These are phyloP conservation scores for Archivesica marissinica DNA, from an alignment of 1,140 invertebrate genomes.

Conservation along the genomic window DNA sequence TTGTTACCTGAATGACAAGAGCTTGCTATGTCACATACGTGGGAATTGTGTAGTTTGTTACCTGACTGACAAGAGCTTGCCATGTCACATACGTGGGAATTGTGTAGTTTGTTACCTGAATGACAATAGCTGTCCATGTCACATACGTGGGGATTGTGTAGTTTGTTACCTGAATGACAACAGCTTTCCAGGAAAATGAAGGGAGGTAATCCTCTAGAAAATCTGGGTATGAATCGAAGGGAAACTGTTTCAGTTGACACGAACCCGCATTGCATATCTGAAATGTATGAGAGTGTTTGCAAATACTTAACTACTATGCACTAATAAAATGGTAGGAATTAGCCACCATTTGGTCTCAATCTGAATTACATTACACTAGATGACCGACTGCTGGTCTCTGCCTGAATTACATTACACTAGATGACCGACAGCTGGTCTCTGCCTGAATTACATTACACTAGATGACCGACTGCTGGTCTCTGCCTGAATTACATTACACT, in stretches of 20 bases:
- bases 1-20: not conserved
- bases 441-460: too few relatives aligned
- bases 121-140: not conserved
- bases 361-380: too few relatives aligned
- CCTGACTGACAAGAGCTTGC: not conserved
- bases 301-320: too few relatives aligned
- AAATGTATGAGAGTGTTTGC: not conserved
- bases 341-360: too few relatives aligned
- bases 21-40: not conserved
- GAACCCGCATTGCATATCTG: not conserved
- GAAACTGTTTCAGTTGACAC: not conserved
- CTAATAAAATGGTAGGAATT: too few relatives aligned
- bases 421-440: too few relatives aligned
- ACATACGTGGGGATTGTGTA: not conserved
- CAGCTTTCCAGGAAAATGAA: not conserved
- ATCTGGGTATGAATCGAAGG: not conserved
- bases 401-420: too few relatives aligned
- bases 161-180: slow-evolving; percentile 3
- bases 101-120: not conserved
- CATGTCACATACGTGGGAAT: not conserved
- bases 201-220: not conserved
- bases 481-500: too few relatives aligned
- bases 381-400: too few relatives aligned
- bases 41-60: not conserved
- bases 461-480: too few relatives aligned